Evolutionary conservation across 2,113 vertebrate species (phyloP).

Genomic region (Manacus vitellinus): DNA sequence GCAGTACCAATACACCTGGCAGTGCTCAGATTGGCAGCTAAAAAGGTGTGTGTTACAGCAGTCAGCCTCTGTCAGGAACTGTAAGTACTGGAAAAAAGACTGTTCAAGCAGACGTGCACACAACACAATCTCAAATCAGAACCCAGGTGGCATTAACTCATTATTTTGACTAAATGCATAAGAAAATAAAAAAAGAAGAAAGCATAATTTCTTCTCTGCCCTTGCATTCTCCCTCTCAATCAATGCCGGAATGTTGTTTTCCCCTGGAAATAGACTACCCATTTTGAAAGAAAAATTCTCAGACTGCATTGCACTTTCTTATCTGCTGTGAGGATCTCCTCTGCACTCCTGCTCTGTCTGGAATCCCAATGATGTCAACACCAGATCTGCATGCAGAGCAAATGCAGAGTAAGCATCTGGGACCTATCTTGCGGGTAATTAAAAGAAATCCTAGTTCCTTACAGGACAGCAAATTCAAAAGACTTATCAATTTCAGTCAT

Average conservation of each 20-base stretch:
- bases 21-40: accelerated
- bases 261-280: background rate
- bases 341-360: background rate
- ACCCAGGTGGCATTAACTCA: background rate
- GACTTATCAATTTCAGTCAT: background rate
- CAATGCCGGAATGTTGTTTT: background rate
- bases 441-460: background rate
- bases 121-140: background rate
- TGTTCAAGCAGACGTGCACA: background rate
- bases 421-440: background rate
- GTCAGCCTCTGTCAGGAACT: background rate
- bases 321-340: background rate
- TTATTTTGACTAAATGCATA: background rate
- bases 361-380: constrained; percentile 8
- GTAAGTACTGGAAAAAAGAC: background rate
- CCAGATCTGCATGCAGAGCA: background rate
- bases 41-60: background rate
- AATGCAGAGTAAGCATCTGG: background rate
- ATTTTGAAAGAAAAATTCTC: background rate
- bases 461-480: background rate
- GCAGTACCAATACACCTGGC: accelerated
- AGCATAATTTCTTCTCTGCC: background rate
- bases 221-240: background rate
- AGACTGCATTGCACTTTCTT: background rate
- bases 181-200: background rate